Evolutionary conservation across 2,888 invertebrate genomes (phyloP).

Genomic region (Amiota communis): DNA sequence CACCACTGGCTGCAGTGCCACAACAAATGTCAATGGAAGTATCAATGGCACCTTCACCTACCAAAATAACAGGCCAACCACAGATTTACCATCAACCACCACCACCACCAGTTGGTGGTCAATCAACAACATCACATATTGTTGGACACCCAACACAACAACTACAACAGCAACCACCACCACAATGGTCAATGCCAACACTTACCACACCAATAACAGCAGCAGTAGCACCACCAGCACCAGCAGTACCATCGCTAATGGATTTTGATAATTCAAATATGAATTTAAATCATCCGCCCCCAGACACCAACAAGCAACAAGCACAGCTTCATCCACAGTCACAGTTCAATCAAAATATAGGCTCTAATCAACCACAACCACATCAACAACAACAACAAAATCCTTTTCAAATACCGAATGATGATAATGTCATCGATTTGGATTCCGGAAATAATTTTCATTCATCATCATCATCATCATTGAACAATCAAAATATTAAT

Average conservation of each 20-base stretch:
- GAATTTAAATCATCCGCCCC: slow-evolving; percentile 48
- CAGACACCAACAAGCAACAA: slow-evolving; percentile 27
- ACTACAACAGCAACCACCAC: slow-evolving; percentile 29
- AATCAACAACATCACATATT: slow-evolving; percentile 23
- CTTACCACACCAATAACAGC: slow-evolving; percentile 19
- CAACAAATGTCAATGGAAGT: slow-evolving; percentile 28
- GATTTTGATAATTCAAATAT: background rate
- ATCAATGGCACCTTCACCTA: slow-evolving; percentile 39
- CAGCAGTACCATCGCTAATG: slow-evolving; percentile 8
- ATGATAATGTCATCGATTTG: too few species aligned
- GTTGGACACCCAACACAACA: background rate
- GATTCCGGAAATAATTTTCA: too few species aligned
- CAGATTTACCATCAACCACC: slow-evolving; percentile 68
- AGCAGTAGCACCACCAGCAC: slow-evolving; percentile 16
- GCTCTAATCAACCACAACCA: too few species aligned
- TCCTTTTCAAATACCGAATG: too few species aligned
- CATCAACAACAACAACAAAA: too few species aligned
- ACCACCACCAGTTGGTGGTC: slow-evolving; percentile 51
- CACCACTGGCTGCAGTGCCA: slow-evolving; percentile 18
- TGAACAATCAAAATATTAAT: slow-evolving; percentile 12
- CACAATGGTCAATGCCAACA: slow-evolving; percentile 12
- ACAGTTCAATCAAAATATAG: too few species aligned
- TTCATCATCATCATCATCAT: too few species aligned
- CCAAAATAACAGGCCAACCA: slow-evolving; percentile 64
- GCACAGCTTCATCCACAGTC: slow-evolving; percentile 32